Evolutionary conservation across 1,140 invertebrate species (phyloP).

Genomic region (Drosophila takahashii): DNA sequence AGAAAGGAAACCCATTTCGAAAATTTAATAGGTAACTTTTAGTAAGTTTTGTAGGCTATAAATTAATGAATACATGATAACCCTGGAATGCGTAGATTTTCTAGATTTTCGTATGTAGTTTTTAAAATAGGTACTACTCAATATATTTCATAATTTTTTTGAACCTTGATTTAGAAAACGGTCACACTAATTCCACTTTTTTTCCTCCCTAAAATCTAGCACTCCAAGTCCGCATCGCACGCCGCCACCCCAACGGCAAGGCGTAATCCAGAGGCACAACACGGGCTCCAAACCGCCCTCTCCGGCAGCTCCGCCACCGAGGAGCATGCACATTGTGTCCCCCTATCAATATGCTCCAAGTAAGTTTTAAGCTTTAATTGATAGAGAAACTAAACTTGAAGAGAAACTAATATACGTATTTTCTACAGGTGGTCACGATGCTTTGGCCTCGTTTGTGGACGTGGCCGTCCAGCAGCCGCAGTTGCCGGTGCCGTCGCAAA

Average conservation of each 20-base stretch:
- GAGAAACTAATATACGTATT: background rate
- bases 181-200: background rate
- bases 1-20: too few species aligned
- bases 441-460: constrained; percentile 93
- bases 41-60: background rate
- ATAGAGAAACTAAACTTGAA: background rate
- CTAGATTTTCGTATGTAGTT: background rate
- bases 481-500: constrained; percentile 89
- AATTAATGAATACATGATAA: background rate
- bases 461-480: constrained; percentile 93
- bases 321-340: constrained; percentile 76
- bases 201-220: constrained; percentile 39
- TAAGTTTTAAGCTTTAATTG: constrained; percentile 40
- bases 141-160: background rate
- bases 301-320: constrained; percentile 77
- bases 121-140: background rate
- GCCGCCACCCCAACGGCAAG: constrained; percentile 85
- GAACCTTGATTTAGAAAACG: background rate
- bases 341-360: constrained; percentile 86
- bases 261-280: constrained; percentile 51
- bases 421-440: constrained; percentile 89
- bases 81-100: background rate
- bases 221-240: constrained; percentile 86
- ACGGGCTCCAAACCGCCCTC: constrained; percentile 75
- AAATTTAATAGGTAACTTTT: background rate